Evolutionary conservation across 2,113 vertebrate genomes (phyloP).

Genomic region (Atrichornis clamosus): DNA sequence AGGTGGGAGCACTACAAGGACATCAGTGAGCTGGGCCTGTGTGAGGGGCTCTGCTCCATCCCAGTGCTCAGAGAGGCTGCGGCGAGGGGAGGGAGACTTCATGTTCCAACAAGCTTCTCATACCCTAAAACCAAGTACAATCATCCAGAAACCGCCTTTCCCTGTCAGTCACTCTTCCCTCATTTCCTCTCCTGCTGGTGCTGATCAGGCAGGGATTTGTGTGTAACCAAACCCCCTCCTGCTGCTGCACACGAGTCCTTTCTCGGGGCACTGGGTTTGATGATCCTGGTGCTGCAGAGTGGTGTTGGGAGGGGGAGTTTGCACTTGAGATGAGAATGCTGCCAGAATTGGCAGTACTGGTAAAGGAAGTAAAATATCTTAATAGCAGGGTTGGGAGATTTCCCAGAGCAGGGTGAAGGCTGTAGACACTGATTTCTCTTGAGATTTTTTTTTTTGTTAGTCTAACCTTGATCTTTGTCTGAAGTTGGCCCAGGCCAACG

Average conservation of each 20-base stretch:
- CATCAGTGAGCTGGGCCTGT: neutral
- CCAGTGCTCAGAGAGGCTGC: neutral
- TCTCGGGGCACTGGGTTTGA: neutral
- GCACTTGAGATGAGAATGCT: neutral
- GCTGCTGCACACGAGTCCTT: constrained; percentile 30
- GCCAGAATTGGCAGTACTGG: neutral
- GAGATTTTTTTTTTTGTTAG: neutral
- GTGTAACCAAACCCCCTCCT: constrained; percentile 53
- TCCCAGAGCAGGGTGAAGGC: constrained; percentile 15
- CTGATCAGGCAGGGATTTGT: constrained; percentile 67
- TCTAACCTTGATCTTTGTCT: constrained; percentile 40
- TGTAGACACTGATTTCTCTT: neutral
- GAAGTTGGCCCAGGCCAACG: neutral
- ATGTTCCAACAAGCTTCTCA: constrained; percentile 11
- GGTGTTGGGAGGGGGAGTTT: neutral
- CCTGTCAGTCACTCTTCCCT: constrained; percentile 49
- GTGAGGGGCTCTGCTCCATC: neutral
- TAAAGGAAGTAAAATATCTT: constrained; percentile 19
- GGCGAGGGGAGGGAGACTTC: neutral
- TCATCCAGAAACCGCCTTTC: constrained; percentile 46
- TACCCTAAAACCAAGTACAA: constrained; percentile 28
- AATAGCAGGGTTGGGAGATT: constrained; percentile 19
- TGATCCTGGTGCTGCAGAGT: neutral
- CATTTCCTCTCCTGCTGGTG: constrained; percentile 64
- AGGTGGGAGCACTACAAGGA: neutral